Percentiles rank a stretch among this genome's conserved stretches.
phyloP scores from a whole-genome alignment of 2,797 vertebrate species.

The Characodon lateralis region DNA sequence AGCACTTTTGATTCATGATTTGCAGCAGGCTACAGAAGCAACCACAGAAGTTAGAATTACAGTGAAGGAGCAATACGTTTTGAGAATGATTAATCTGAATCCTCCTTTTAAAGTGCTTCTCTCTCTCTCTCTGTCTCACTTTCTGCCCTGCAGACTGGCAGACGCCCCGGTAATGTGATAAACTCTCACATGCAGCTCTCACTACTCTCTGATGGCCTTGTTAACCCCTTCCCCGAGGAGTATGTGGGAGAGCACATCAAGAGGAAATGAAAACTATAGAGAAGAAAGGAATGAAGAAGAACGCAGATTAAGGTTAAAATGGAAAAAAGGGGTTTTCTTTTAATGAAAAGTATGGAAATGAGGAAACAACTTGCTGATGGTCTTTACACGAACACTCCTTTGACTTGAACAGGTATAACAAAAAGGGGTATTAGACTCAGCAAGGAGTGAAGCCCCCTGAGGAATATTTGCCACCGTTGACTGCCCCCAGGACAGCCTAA shows the following conservation, averaged over 20 bases:
- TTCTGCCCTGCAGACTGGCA: constrained; percentile 68
- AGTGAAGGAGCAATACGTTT: constrained; percentile 40
- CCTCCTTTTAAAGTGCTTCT: constrained; percentile 38
- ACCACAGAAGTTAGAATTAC: constrained; percentile 54
- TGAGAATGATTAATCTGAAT: constrained; percentile 57
- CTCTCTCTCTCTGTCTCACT: constrained; percentile 37
- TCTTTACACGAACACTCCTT: constrained; percentile 8
- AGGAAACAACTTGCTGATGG: constrained; percentile 1
- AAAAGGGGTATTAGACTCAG: constrained; percentile 32
- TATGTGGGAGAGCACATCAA: constrained; percentile 14
- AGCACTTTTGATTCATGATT: constrained; percentile 54
- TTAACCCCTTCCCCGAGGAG: constrained; percentile 71
- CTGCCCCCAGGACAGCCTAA: constrained; percentile 47
- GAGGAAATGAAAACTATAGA: constrained; percentile 4
- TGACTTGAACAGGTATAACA: constrained; percentile 34
- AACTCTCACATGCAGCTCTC: constrained; percentile 67
- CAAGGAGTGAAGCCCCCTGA: constrained; percentile 36
- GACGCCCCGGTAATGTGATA: constrained; percentile 75
- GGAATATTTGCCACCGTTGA: constrained; percentile 28
- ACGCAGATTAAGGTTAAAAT: not conserved
- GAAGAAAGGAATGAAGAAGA: not conserved
- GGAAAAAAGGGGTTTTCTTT: not conserved
- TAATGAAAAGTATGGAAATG: constrained; percentile 21
- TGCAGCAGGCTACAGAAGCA: constrained; percentile 39
- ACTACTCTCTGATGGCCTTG: constrained; percentile 69